Base-by-base conservation (phyloP, 2,113 vertebrate species). In the Pavo muticus region DNA sequence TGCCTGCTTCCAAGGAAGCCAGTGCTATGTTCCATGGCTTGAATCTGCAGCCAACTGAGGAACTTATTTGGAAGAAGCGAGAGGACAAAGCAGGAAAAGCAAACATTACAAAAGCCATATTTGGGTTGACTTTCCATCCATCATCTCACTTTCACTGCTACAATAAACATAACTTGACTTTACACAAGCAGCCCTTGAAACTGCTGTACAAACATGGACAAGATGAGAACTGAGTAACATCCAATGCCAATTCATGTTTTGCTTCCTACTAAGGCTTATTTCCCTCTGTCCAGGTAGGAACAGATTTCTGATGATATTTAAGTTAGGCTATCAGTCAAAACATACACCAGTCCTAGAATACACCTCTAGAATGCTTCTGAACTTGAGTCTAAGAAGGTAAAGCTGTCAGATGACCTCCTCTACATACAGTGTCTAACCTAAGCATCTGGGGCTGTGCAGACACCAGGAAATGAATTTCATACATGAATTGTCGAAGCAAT, bases 1-100 rank as follows among this genome's bases (percentile, higher is more conserved):
- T 91, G 71, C 75, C 45, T 42, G n/a, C 72, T 93, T 76, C 90
- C 68, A 50, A 71, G 44, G 78, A 73, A 94, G 91, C 14, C 71
- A 74, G 40, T 4, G 24, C 59, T 91, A 18, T 7, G 45, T 32
- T 77, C 56, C 2, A 1, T 6, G 8, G n/a, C 40, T 67, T 63
- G 45, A 29, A 64, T 32, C 50, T 57, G 50, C 67, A 78, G 72
- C 56, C 68, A 87, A 32, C 48, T 68, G 37, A 88, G 35, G 27
- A 87, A 63, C 56, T 32, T 47, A 69, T 21, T 18, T 69, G 80
- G 68, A 61, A 90, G 61, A 48, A 78, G 19, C 4, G 10, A 93
- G 72, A 4, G 6, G 78, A 35, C 35, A 65, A 63, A 56, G 78
- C 54, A 83, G 73, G 88, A 91, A 84, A 85, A 87, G 71, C 68